These are phyloP conservation scores for Boulengeromyrus knoepffleri DNA, from an alignment of 2,113 vertebrate species.

Conservation along the genomic window DNA sequence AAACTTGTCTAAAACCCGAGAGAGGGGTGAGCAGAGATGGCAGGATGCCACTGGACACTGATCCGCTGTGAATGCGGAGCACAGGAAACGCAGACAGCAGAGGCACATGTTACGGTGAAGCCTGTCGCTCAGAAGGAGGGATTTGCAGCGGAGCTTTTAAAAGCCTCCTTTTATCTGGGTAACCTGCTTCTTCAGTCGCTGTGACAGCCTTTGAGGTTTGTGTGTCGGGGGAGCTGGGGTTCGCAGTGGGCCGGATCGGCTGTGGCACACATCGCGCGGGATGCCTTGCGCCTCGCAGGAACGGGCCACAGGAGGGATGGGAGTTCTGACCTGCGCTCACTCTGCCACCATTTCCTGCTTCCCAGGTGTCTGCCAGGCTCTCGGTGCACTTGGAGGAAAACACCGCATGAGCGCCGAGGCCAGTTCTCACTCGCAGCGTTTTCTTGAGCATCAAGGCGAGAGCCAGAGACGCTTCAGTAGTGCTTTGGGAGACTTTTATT, in stretches of 20 bases:
- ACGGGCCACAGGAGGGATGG: not conserved
- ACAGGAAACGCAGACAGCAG: not conserved
- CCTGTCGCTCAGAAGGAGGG: not conserved
- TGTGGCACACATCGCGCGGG: not conserved
- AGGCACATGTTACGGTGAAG: not conserved
- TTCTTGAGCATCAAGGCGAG: not conserved
- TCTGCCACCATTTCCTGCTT: not conserved
- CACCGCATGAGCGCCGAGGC: not conserved
- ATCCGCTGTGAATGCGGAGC: not conserved
- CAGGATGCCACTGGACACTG: not conserved
- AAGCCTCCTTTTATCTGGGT: not conserved
- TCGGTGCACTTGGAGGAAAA: not conserved
- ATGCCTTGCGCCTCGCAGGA: not conserved
- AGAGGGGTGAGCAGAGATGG: not conserved
- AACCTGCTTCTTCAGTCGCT: not conserved
- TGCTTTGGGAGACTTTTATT: constrained; percentile 40
- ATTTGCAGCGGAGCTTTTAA: not conserved
- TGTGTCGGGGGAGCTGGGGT: not conserved
- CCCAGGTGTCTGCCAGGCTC: not conserved
- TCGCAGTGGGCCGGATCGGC: not conserved
- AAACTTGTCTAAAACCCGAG: not conserved
- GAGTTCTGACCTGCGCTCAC: not conserved
- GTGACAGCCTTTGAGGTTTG: not conserved
- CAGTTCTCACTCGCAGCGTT: not conserved
- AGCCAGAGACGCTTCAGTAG: not conserved